Percentiles rank a stretch among this genome's conserved stretches.
phyloP scores from a whole-genome alignment of 2,113 vertebrate species.

The Elaphurus davidianus region DNA sequence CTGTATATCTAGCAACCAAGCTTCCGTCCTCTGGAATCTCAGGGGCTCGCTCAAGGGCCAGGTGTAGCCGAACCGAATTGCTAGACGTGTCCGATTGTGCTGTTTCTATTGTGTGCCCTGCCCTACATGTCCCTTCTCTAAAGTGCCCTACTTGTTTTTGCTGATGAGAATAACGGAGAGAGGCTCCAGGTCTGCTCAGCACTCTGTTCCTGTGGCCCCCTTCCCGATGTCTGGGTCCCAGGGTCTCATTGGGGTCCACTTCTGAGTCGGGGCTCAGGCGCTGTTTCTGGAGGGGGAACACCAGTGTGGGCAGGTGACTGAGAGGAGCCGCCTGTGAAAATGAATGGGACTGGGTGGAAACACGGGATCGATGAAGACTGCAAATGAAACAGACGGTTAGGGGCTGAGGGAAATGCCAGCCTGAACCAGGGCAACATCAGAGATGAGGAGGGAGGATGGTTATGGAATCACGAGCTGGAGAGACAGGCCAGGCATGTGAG shows the following conservation, averaged over 20 bases:
- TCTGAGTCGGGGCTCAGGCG: neutral
- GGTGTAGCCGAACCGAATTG: rapidly evolving
- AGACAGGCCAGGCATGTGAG: neutral
- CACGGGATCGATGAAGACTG: neutral
- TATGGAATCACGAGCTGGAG: rapidly evolving
- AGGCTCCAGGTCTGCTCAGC: neutral
- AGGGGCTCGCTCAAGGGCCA: neutral
- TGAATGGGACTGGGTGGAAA: neutral
- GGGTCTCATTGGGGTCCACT: neutral
- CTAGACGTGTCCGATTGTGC: neutral
- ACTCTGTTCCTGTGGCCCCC: neutral
- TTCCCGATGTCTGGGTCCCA: neutral
- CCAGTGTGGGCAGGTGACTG: neutral
- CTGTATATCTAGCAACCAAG: neutral
- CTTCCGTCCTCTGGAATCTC: neutral
- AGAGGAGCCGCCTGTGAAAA: neutral
- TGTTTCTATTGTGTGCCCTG: neutral
- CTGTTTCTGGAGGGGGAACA: neutral
- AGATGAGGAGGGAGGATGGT: neutral
- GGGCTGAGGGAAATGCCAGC: too few relatives aligned
- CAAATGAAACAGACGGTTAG: neutral
- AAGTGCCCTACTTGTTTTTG: neutral
- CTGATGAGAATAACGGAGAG: neutral
- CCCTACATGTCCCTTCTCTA: rapidly evolving
- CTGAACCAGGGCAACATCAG: neutral